A percentile compares a stretch with the other conserved stretches of the same genome.
Evolutionary conservation across 2,888 invertebrate genomes (phyloP).

Genomic region (Timema cristinae): DNA sequence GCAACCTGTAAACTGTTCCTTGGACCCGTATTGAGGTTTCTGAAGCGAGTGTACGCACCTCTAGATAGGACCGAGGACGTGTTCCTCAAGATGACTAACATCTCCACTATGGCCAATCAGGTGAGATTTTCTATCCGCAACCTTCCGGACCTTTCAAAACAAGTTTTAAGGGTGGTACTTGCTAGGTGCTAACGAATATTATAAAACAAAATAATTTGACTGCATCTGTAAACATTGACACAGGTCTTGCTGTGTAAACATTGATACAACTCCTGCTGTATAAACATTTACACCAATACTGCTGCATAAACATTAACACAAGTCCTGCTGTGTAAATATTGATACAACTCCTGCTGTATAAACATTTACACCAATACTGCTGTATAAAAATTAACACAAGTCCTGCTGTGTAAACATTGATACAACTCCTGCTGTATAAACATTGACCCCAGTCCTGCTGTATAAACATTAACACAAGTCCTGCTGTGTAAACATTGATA

Average conservation of each 20-base stretch:
- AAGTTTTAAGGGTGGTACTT: neutral
- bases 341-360: too few relatives aligned
- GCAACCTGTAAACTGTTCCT: slow-evolving; percentile 27
- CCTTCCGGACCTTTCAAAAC: neutral
- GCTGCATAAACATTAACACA: too few relatives aligned
- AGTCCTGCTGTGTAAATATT: too few relatives aligned
- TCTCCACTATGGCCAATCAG: slow-evolving; percentile 67
- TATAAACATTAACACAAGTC: too few relatives aligned
- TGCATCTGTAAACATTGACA: neutral
- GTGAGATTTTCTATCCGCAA: slow-evolving; percentile 40
- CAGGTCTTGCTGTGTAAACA: neutral
- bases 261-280: neutral
- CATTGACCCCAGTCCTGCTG: too few relatives aligned
- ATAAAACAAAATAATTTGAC: neutral
- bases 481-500: too few relatives aligned
- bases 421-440: too few relatives aligned
- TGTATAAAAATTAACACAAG: too few relatives aligned
- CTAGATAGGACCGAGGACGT: slow-evolving; percentile 61
- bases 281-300: neutral
- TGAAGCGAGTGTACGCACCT: slow-evolving; percentile 52
- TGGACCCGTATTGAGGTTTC: slow-evolving; percentile 31
- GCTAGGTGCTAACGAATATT: neutral
- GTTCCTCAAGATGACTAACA: slow-evolving; percentile 65
- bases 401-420: too few relatives aligned
- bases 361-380: too few relatives aligned